Conservation (phyloP, 2,797 vertebrate genomes). For the Sus cebifrons region DNA sequence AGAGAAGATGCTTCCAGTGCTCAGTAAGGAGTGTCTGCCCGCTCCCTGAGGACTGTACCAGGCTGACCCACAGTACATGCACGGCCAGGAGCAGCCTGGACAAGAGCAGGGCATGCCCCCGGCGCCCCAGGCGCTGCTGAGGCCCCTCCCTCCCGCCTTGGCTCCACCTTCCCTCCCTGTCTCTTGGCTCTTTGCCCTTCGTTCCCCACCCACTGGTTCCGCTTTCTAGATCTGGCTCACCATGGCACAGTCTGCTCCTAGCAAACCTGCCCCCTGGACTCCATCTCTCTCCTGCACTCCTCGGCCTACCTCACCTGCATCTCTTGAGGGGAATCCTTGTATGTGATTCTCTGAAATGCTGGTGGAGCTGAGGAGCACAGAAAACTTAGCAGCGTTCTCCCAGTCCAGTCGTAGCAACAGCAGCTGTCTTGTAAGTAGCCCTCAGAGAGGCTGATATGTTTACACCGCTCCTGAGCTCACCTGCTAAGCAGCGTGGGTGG, state of each 20-base stretch:
- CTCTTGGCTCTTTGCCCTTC: background rate
- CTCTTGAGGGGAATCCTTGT: background rate
- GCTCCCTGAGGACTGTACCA: too few species aligned
- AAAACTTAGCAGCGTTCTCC: background rate
- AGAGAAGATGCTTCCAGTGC: background rate
- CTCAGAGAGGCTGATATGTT: background rate
- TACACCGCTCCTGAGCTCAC: background rate
- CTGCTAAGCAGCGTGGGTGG: background rate
- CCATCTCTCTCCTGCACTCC: background rate
- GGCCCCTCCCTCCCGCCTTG: background rate
- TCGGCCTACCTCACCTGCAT: background rate
- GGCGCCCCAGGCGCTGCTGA: fast-evolving
- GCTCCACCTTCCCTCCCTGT: background rate
- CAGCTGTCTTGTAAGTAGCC: background rate
- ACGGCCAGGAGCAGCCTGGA: background rate
- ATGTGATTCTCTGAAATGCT: background rate
- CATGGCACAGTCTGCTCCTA: background rate
- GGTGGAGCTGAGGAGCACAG: background rate
- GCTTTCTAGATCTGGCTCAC: background rate
- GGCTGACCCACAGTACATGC: background rate
- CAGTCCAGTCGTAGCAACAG: background rate
- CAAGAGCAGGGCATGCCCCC: fast-evolving
- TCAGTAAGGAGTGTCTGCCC: background rate
- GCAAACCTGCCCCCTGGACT: fast-evolving
- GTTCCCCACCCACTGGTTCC: background rate